A percentile compares a stretch with the other conserved stretches of the same genome.
These are phyloP conservation scores for Daboia siamensis DNA, from an alignment of 2,113 vertebrate genomes.

Conservation along the genomic window DNA sequence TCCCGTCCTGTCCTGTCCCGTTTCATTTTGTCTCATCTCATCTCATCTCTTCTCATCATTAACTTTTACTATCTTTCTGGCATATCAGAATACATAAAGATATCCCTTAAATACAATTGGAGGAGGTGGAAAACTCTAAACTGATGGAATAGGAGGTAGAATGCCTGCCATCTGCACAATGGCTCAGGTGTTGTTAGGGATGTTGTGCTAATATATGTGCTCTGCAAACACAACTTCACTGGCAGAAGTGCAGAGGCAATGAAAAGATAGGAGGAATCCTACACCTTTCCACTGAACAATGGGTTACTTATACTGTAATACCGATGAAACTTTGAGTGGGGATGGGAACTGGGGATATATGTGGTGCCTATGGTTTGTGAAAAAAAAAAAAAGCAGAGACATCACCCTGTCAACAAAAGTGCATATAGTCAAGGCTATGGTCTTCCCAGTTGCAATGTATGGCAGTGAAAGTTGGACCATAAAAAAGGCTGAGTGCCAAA, in stretches of 20 bases:
- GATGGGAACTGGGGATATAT: neutral
- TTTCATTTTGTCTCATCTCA: too few species aligned
- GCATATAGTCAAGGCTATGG: too few species aligned
- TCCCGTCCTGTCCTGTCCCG: too few species aligned
- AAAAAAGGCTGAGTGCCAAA: too few species aligned
- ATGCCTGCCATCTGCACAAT: neutral
- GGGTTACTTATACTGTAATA: neutral
- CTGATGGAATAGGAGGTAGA: neutral
- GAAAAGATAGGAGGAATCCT: neutral
- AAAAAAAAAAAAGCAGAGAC: too few species aligned
- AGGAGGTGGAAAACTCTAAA: too few species aligned
- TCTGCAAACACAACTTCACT: neutral
- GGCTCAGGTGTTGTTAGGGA: neutral
- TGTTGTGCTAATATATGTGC: neutral
- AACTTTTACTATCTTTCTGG: neutral
- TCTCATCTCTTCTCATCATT: too few species aligned
- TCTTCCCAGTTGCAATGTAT: too few species aligned
- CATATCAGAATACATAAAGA: neutral
- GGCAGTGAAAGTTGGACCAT: too few species aligned
- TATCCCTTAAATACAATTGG: too few species aligned
- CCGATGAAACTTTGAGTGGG: neutral
- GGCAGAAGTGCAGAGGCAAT: neutral
- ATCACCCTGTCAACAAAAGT: too few species aligned
- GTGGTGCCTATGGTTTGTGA: neutral
- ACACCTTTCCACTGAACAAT: neutral